Percentiles rank a stretch among this genome's conserved stretches.
Conservation (phyloP, 2,797 vertebrate species). For the Psittacula echo region DNA sequence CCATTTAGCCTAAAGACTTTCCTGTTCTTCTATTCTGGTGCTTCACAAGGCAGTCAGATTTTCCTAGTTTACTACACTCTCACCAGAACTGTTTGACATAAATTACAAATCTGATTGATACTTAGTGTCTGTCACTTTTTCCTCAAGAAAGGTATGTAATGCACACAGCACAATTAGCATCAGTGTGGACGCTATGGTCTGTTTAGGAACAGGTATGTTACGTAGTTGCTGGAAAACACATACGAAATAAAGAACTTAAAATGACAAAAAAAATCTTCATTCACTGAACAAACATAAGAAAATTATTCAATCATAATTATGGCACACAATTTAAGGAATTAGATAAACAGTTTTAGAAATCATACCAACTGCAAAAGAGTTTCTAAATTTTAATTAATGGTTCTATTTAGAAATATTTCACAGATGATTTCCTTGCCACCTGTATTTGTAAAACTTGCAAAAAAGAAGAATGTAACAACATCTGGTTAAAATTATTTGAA, state of each 20-base stretch:
- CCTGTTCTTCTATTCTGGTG: not conserved
- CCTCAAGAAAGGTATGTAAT: not conserved
- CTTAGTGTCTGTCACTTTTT: not conserved
- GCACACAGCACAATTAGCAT: not conserved
- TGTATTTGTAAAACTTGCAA: conserved; percentile 2
- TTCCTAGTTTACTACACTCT: not conserved
- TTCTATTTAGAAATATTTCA: conserved; percentile 44
- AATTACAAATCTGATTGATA: not conserved
- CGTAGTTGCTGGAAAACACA: not conserved
- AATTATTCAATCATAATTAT: not conserved
- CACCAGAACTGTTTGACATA: not conserved
- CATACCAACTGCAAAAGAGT: not conserved
- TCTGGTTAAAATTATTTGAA: conserved; percentile 60
- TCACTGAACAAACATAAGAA: not conserved
- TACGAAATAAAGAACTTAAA: not conserved
- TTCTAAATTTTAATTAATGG: conserved; percentile 50
- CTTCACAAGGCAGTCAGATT: not conserved
- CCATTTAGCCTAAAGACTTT: not conserved
- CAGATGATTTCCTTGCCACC: conserved; percentile 24
- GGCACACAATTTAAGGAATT: not conserved
- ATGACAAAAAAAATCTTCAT: not conserved
- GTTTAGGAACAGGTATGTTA: not conserved
- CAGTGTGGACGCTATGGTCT: not conserved
- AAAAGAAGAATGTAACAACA: conserved; percentile 48
- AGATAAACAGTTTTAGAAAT: conserved; percentile 1